Base-by-base conservation (phyloP, 2,888 invertebrate genomes). In the Notodonta ziczac region DNA sequence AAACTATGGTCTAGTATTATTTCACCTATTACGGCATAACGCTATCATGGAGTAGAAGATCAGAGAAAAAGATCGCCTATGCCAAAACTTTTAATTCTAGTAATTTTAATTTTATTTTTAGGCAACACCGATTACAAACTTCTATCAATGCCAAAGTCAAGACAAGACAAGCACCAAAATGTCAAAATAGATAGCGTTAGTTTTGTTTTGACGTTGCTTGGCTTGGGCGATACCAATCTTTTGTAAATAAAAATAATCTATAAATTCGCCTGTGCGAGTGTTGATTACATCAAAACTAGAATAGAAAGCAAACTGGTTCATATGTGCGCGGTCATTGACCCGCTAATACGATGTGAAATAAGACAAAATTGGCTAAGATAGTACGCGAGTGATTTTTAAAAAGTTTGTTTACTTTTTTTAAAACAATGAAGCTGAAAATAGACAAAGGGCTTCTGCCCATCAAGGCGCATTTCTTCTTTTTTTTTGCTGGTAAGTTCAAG, bases 391-490 rank as follows among this genome's bases (percentile, higher is more conserved):
- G 58, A 56, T 44, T 44, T 39, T 9, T 9, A 35, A 10, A 24
- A 39, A 39, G n/a, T 39, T 48, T 32, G 16, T 44, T 54, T 24
- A 56, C 13, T 32, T 16, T 32, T 54, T 14, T 14, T 60, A 51
- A 52, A 70, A 73, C 75, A 77, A 93, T 88, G 91, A 95, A 94
- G 89, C 79, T 95, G 74, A 95, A 95, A 85, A 94, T 98, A 59
- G 96, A 97, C 84, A 94, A 81, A 72, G 93, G 93, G 53, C 93
- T 97, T 58, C 78, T 98, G 86, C 97, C 98, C 12, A 94, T 98
- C 57, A 98, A 98, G 94, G 96, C 96, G 0, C 98, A 98, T 83
- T 98, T 96, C 83, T 97, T 98, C 89, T 97, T 97, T 83, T 97
- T 98, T 77, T 97, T 97, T 95, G 97, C 96, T 72, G 97, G 97